Evolutionary conservation across 2,113 vertebrate species (phyloP).

Genomic region (Abramis brama): DNA sequence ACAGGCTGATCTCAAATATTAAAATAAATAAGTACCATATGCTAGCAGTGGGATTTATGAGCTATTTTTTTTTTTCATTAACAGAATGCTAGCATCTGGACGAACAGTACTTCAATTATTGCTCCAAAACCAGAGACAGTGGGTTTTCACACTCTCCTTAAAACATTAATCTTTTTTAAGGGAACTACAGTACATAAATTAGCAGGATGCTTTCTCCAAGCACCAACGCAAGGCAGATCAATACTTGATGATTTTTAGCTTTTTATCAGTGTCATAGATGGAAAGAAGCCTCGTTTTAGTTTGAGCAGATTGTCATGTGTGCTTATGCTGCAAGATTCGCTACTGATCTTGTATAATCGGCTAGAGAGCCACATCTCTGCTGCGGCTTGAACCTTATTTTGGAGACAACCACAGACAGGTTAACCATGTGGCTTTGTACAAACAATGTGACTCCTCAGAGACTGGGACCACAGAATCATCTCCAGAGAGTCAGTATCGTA

Average conservation of each 20-base stretch:
- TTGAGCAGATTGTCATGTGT: conserved; percentile 58
- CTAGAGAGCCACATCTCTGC: conserved; percentile 70
- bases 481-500: conserved; percentile 64
- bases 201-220: conserved; percentile 45
- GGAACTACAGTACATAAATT: conserved; percentile 12
- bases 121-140: conserved; percentile 40
- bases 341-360: conserved; percentile 72
- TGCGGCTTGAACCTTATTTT: conserved; percentile 59
- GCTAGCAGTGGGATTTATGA: conserved; percentile 41
- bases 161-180: conserved; percentile 36
- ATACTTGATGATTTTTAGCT: conserved; percentile 63
- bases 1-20: conserved; percentile 38
- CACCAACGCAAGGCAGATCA: conserved; percentile 58
- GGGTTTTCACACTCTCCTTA: conserved; percentile 50
- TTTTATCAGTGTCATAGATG: conserved; percentile 72
- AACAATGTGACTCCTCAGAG: conserved; percentile 66
- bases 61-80: conserved; percentile 51
- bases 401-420: conserved; percentile 62
- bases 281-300: conserved; percentile 63
- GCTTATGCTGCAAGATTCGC: conserved; percentile 59
- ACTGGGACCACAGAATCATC: conserved; percentile 47
- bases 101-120: conserved; percentile 60
- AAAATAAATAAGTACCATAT: conserved; percentile 47
- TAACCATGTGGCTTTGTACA: conserved; percentile 71
- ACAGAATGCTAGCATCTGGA: conserved; percentile 57